Conservation (phyloP, 1,140 invertebrate genomes). For the Psix sp. region DNA sequence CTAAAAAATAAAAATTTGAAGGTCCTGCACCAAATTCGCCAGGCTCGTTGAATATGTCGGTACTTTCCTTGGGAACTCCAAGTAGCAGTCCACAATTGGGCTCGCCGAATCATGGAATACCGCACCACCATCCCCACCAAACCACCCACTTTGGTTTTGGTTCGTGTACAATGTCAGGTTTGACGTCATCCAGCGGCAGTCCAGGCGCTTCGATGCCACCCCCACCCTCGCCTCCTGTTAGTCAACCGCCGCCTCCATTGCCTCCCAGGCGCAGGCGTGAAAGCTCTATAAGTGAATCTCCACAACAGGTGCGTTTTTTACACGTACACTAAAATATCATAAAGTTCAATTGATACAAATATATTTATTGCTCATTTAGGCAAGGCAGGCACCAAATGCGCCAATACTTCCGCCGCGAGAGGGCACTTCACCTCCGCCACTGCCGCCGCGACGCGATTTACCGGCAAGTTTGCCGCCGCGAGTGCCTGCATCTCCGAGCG, state of each 20-base stretch:
- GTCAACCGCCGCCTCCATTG: constrained; percentile 78
- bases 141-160: constrained; percentile 76
- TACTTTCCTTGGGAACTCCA: constrained; percentile 69
- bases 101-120: constrained; percentile 67
- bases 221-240: constrained; percentile 50
- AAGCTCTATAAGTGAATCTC: constrained; percentile 80
- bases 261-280: constrained; percentile 80
- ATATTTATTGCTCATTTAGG: constrained; percentile 63
- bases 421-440: constrained; percentile 79
- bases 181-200: constrained; percentile 71
- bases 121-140: constrained; percentile 68
- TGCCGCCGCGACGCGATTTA: constrained; percentile 79
- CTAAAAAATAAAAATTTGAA: constrained; percentile 24
- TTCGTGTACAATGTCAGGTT: constrained; percentile 67
- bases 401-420: constrained; percentile 80
- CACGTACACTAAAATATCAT: too few relatives aligned
- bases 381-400: constrained; percentile 79
- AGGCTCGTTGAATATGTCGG: constrained; percentile 70
- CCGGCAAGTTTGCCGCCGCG: constrained; percentile 73
- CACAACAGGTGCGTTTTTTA: constrained; percentile 78
- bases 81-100: constrained; percentile 73
- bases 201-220: constrained; percentile 75
- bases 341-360: too few relatives aligned
- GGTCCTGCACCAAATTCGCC: constrained; percentile 71
- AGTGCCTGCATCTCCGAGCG: constrained; percentile 69